phyloP scores from a whole-genome alignment of 1,140 invertebrate genomes.

The Coboldia fuscipes region DNA sequence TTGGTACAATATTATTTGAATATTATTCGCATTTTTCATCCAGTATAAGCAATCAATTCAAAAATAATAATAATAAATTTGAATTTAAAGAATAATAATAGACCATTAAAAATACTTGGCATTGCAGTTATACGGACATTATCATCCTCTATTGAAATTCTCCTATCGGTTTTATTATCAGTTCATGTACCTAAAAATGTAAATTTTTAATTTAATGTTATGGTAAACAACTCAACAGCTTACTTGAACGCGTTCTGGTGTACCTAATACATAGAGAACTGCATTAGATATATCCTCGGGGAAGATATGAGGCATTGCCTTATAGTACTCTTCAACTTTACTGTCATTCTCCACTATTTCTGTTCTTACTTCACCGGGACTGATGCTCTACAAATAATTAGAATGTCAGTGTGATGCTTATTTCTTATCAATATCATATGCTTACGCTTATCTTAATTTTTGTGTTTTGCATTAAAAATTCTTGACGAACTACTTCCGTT shows the following conservation, averaged over 20 bases:
- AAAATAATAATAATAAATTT: no score
- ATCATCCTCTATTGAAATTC: no score
- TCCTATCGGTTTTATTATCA: slow-evolving; percentile 11
- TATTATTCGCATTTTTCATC: no score
- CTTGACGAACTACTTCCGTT: slow-evolving; percentile 1
- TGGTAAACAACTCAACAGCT: background rate
- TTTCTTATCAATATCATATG: no score
- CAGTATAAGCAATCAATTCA: no score
- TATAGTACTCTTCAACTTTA: no score
- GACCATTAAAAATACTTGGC: no score
- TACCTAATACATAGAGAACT: slow-evolving; percentile 26
- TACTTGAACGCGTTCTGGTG: slow-evolving; percentile 23
- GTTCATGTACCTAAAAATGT: slow-evolving; percentile 10
- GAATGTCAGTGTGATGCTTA: slow-evolving; percentile 6
- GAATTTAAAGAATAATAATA: no score
- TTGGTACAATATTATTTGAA: no score
- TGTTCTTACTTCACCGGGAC: slow-evolving; percentile 33
- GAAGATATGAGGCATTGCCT: slow-evolving; percentile 12
- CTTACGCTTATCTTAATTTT: slow-evolving; percentile 3
- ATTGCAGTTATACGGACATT: no score
- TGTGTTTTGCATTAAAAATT: background rate
- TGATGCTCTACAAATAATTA: slow-evolving; percentile 33
- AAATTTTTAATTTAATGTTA: no score
- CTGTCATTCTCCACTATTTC: no score
- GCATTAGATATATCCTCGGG: slow-evolving; percentile 25